These are phyloP conservation scores for Beris chalybata DNA, from an alignment of 2,888 invertebrate species.

Conservation along the genomic window DNA sequence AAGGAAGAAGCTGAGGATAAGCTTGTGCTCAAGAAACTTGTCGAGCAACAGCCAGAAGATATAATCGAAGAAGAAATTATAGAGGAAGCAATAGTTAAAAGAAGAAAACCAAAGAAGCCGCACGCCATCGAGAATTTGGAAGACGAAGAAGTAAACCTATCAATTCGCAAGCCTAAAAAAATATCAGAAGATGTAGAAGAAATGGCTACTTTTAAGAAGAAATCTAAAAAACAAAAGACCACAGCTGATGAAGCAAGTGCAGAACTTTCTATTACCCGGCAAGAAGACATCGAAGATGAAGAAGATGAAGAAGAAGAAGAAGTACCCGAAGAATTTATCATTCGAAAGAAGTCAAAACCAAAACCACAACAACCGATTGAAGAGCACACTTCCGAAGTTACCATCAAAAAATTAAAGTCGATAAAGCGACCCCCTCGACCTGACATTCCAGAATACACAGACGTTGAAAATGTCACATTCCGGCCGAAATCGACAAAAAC, in stretches of 20 bases:
- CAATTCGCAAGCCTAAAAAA: constrained; percentile 50
- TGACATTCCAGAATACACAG: constrained; percentile 72
- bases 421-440: constrained; percentile 65
- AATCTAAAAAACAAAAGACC: constrained; percentile 46
- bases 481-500: constrained; percentile 75
- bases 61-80: constrained; percentile 59
- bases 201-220: constrained; percentile 54
- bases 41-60: constrained; percentile 57
- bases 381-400: constrained; percentile 68
- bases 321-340: constrained; percentile 57
- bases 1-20: constrained; percentile 46
- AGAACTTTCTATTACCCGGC: constrained; percentile 52
- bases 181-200: constrained; percentile 56
- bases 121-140: constrained; percentile 48
- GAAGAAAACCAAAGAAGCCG: constrained; percentile 46
- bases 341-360: constrained; percentile 55
- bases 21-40: constrained; percentile 41
- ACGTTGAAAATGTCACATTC: constrained; percentile 78
- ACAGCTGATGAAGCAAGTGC: constrained; percentile 51
- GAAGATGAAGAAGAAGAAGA: constrained; percentile 42
- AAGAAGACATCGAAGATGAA: constrained; percentile 28
- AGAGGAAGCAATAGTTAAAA: constrained; percentile 51
- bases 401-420: constrained; percentile 72
- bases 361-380: constrained; percentile 59
- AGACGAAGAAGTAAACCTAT: constrained; percentile 51